These are phyloP conservation scores for Falco columbarius DNA, from an alignment of 2,797 vertebrate species.

Conservation along the genomic window DNA sequence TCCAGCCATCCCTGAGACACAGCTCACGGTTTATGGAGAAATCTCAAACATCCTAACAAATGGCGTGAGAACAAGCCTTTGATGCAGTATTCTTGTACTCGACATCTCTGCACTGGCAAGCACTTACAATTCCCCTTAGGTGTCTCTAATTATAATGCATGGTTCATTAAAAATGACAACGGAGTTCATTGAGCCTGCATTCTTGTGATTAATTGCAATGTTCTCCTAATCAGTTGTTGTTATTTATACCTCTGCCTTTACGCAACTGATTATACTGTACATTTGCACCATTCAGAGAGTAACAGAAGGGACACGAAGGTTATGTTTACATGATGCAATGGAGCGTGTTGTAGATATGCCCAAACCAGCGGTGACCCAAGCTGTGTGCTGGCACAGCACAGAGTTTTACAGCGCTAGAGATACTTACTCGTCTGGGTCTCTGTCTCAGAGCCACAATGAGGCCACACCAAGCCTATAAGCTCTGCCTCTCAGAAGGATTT, in stretches of 20 bases:
- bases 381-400: not conserved
- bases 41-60: not conserved
- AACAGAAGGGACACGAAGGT: not conserved
- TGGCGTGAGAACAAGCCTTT: not conserved
- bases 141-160: slow-evolving; percentile 24
- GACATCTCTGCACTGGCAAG: not conserved
- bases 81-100: not conserved
- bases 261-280: not conserved
- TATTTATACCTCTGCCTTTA: slow-evolving; percentile 45
- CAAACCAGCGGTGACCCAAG: not conserved
- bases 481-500: not conserved
- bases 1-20: not conserved
- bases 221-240: slow-evolving; percentile 36
- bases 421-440: not conserved
- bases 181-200: slow-evolving; percentile 17
- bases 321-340: not conserved
- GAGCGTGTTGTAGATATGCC: not conserved
- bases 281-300: not conserved
- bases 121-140: not conserved
- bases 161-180: slow-evolving; percentile 56
- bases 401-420: accelerated
- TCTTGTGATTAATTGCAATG: slow-evolving; percentile 23
- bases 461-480: accelerated
- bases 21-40: not conserved
- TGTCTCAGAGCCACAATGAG: not conserved